A percentile compares a stretch with the other conserved stretches of the same genome.
Conservation (phyloP, 2,113 vertebrate species). For the Ctenodactylus gundi region DNA sequence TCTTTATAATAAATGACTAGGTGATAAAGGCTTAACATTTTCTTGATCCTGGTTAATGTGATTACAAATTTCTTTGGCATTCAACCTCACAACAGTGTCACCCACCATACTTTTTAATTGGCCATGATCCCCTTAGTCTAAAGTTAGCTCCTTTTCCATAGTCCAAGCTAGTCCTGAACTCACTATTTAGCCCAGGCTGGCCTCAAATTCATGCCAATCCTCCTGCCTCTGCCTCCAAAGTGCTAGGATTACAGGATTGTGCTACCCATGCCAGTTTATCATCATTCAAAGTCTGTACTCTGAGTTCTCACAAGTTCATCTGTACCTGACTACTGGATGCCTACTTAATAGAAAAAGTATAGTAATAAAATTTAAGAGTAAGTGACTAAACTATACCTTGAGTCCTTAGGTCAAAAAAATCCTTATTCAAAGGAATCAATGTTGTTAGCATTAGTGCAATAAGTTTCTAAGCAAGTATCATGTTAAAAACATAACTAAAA, state of each 20-base stretch:
- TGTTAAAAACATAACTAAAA: neutral
- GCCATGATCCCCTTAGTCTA: neutral
- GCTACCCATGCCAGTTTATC: too few relatives aligned
- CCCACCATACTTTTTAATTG: neutral
- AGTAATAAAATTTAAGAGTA: neutral
- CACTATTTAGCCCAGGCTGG: too few relatives aligned
- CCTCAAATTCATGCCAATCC: too few relatives aligned
- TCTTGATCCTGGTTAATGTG: neutral
- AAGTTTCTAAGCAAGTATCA: neutral
- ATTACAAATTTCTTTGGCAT: neutral
- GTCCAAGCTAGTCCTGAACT: too few relatives aligned
- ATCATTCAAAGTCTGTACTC: too few relatives aligned
- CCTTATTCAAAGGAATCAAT: neutral
- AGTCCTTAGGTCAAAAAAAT: neutral
- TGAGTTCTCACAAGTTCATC: neutral
- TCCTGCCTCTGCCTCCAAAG: too few relatives aligned
- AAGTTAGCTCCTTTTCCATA: neutral
- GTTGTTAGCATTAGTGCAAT: neutral
- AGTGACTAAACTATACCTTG: neutral
- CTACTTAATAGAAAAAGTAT: conserved; percentile 21
- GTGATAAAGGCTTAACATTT: neutral
- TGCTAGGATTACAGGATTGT: too few relatives aligned
- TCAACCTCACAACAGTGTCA: neutral
- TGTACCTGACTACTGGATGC: neutral
- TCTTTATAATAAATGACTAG: neutral